Evolutionary conservation across 2,113 vertebrate species (phyloP), one percentile per base, ranked within the genome.

Genomic region (Aythya baeri): DNA sequence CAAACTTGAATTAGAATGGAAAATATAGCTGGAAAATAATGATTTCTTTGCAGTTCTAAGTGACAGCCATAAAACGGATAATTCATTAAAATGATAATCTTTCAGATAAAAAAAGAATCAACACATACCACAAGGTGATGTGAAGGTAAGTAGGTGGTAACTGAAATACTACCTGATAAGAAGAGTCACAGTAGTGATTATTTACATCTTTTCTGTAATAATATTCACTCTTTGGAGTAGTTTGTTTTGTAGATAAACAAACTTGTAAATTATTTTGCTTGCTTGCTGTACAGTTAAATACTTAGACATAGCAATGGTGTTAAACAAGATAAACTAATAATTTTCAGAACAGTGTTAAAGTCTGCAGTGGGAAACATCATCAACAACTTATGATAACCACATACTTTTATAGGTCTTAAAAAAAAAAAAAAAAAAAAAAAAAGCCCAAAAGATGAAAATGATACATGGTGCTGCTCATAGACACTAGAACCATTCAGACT

Each of bases 61-160:
- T 34, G 54, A 32, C 32, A 58, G 61, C 34, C 26, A 43, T 7
- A 6, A 86, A 88, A 38, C 14, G 0, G 77, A 9, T 7, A 10
- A 14, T 66, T 71, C 49, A 38, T 44, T 61, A 58, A 44, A 71
- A 70, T 1, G 1, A 29, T 76, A 80, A 23, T 68, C 34, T 61
- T 90, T 59, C 49, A 23, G 9, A 22, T 46, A 9, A 66, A 70
- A 14, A 58, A 77, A 58, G 7, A 31, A 34, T 38, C 29, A 88
- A 63, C 13, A 62, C 23, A 32, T 9, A 63, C 74, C 11, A 67
- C 13, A 1, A 0, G 0, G 1, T 14, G 46, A 66, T 22, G 4
- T 66, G 25, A 74, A 81, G 32, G 36, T 8, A 26, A 76, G 26
- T 67, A 46, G 58, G 43, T 26, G 41, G 2, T 26, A 77, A 63